phyloP scores from a whole-genome alignment of 1,140 invertebrate species.

The Chironomus tepperi region DNA sequence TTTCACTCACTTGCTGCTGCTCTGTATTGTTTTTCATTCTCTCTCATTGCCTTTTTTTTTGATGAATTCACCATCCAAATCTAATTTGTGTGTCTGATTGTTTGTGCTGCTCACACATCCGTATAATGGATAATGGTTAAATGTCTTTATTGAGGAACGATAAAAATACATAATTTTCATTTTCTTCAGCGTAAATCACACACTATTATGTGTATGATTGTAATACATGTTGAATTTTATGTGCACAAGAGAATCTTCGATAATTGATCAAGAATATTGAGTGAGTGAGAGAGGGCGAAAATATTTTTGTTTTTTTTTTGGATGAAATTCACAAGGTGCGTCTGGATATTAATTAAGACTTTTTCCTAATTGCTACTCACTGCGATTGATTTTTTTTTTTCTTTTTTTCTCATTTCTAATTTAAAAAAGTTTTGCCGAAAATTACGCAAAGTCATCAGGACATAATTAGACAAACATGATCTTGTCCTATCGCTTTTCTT shows the following conservation, averaged over 20 bases:
- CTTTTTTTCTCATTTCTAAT: too few relatives aligned
- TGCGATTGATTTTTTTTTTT: too few relatives aligned
- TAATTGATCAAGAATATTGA: constrained; percentile 13
- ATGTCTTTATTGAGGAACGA: constrained; percentile 17
- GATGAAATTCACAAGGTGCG: not conserved
- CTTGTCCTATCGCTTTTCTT: too few relatives aligned
- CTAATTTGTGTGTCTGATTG: constrained; percentile 19
- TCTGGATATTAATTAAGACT: too few relatives aligned
- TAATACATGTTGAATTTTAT: not conserved
- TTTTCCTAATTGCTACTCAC: too few relatives aligned
- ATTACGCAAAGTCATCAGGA: constrained; percentile 12
- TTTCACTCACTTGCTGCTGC: not conserved
- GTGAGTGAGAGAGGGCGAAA: not conserved
- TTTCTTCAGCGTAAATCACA: constrained; percentile 16
- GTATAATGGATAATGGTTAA: constrained; percentile 15
- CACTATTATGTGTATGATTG: constrained; percentile 3
- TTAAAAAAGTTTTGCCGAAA: not conserved
- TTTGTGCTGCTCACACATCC: constrained; percentile 19
- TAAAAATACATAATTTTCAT: constrained; percentile 18
- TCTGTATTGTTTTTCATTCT: not conserved
- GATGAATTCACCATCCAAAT: constrained; percentile 22
- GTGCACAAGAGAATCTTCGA: not conserved
- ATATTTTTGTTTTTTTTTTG: not conserved
- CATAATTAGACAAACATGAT: not conserved
- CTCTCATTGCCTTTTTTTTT: not conserved